phyloP scores from a whole-genome alignment of 2,888 invertebrate genomes.

The Platerodrilus igneus region DNA sequence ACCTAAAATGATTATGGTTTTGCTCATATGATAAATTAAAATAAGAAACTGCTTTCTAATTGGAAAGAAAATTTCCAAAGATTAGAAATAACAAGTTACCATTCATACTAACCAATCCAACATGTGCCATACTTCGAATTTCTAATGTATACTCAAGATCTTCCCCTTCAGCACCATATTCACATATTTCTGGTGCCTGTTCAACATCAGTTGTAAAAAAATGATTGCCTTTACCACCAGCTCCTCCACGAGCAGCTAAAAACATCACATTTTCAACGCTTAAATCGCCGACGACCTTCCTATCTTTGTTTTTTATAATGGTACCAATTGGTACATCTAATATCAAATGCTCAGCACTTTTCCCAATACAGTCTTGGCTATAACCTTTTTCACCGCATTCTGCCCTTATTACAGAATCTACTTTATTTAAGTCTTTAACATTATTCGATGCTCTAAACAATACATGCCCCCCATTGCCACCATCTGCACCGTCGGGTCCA shows the following conservation, averaged over 20 bases:
- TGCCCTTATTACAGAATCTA: slow-evolving; percentile 59
- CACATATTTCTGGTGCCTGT: slow-evolving; percentile 78
- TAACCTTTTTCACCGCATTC: slow-evolving; percentile 68
- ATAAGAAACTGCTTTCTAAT: no score
- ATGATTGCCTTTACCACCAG: slow-evolving; percentile 92
- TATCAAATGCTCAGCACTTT: slow-evolving; percentile 67
- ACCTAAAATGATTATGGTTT: no score
- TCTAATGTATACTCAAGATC: slow-evolving; percentile 68
- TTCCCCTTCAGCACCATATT: slow-evolving; percentile 85
- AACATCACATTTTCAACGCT: slow-evolving; percentile 68
- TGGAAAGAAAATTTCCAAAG: no score
- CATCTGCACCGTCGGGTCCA: slow-evolving; percentile 95
- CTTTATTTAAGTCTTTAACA: slow-evolving; percentile 66
- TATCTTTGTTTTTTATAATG: slow-evolving; percentile 56
- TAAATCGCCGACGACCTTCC: slow-evolving; percentile 65
- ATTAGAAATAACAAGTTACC: no score
- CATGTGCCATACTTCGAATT: slow-evolving; percentile 88
- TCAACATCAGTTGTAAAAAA: slow-evolving; percentile 79
- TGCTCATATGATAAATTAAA: no score
- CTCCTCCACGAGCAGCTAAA: slow-evolving; percentile 90
- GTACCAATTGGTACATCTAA: slow-evolving; percentile 82
- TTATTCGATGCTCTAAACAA: slow-evolving; percentile 70
- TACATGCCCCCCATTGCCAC: slow-evolving; percentile 93
- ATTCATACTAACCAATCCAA: slow-evolving; percentile 73
- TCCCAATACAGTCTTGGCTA: slow-evolving; percentile 76